Evolutionary conservation across 2,888 invertebrate genomes (phyloP), one percentile per base, ranked within the genome.

Genomic region (Himalopsyche anomala): DNA sequence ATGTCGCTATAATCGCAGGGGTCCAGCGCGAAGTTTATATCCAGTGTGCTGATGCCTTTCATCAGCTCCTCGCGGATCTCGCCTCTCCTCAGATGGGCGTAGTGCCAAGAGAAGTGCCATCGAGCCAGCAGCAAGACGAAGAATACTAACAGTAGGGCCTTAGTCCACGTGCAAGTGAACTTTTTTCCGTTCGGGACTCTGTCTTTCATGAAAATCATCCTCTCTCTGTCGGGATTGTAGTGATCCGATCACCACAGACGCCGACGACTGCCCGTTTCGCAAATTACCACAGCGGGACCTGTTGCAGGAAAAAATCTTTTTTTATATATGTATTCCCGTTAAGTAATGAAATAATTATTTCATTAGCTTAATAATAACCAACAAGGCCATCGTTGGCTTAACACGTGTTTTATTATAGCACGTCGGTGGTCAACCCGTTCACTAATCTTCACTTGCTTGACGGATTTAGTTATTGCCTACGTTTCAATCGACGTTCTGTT

Each of bases 51-150:
- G 28, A 17, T 40, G 42, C 45, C 28, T 38, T 19, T 17, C 54
- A 87, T 62, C 4, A 92, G 89, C 55, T 90, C 89, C 3, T 89
- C 89, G 4, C 89, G 87, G 74, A 92, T 88, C 0, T 89, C 88
- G 11, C 91, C 90, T 56, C 88, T 87, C 2, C 91, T 90, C 79
- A 92, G 89, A 86, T 91, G 90, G 0, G 88, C 62, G 88, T 92
- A 92, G 87, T 91, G 89, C 89, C 94, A 0, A 94, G 94, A 5
- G 94, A 94, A 89, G 94, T 94, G 83, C 93, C 94, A 89, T 94
- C 94, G 0, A 94, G 94, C 86, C 45, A 86, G 56, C 74, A 86
- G 45, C 4, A 81, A 42, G 11, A 84, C 5, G 6, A 81, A 74
- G 17, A 86, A 28, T 6, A 81, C 19, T 12, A 45, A 40, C 42